Conservation (phyloP, 2,888 invertebrate genomes). For the Cerastoderma edule region DNA sequence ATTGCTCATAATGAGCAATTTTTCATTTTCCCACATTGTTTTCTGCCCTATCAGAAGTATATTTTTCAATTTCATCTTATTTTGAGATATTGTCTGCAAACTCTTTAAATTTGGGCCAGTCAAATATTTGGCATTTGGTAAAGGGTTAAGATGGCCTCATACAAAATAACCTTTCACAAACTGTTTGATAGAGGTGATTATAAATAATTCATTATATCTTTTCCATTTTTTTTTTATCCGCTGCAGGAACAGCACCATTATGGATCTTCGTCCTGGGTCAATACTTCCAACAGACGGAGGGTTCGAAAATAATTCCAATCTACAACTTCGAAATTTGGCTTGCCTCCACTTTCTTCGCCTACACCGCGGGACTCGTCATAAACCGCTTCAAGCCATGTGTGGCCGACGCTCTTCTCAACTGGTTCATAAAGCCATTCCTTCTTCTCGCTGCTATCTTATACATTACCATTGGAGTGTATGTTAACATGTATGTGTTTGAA, state of each 20-base stretch:
- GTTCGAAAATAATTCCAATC: conserved; percentile 73
- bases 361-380: conserved; percentile 78
- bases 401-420: conserved; percentile 80
- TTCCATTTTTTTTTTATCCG: conserved; percentile 11
- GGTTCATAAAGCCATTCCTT: conserved; percentile 82
- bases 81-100: too few species aligned
- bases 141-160: too few species aligned
- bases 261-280: conserved; percentile 80
- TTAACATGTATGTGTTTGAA: conserved; percentile 83
- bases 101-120: too few species aligned
- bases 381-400: conserved; percentile 75
- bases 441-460: conserved; percentile 81
- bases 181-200: too few species aligned
- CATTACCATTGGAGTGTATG: conserved; percentile 83
- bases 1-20: too few species aligned
- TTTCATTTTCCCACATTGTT: too few species aligned
- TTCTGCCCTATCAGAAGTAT: too few species aligned
- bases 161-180: too few species aligned
- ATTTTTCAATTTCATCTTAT: too few species aligned
- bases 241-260: conserved; percentile 78
- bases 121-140: too few species aligned
- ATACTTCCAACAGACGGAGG: conserved; percentile 71
- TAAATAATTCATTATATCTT: not conserved
- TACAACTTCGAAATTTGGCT: conserved; percentile 81
- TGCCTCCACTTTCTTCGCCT: conserved; percentile 76